These are phyloP conservation scores for Malurus melanocephalus DNA, from an alignment of 2,113 vertebrate species.

Conservation along the genomic window DNA sequence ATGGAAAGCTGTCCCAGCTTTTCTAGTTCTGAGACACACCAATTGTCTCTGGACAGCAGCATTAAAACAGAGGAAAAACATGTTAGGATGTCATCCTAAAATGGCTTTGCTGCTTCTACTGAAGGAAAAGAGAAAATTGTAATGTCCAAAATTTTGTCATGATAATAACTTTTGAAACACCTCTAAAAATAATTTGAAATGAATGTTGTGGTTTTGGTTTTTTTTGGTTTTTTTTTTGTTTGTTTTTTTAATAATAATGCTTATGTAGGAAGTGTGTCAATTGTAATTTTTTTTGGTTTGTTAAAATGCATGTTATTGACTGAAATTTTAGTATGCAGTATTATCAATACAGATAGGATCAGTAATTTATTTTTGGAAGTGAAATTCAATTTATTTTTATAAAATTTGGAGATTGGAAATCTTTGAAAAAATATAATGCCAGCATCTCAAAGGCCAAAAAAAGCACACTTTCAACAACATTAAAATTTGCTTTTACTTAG, in stretches of 20 bases:
- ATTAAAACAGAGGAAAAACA: neutral
- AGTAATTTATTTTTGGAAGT: neutral
- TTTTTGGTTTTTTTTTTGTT: no score
- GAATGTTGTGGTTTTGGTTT: neutral
- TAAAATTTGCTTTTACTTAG: slow-evolving; percentile 17
- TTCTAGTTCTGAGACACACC: neutral
- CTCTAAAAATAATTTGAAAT: neutral
- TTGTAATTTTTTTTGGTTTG: neutral
- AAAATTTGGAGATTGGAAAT: neutral
- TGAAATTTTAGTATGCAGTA: neutral
- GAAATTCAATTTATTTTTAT: neutral
- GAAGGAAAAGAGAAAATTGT: neutral
- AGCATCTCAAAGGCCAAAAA: neutral
- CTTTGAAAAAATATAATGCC: neutral
- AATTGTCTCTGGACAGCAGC: neutral
- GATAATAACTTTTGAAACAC: neutral
- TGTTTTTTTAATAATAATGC: neutral
- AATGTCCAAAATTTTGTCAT: neutral
- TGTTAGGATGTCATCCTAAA: neutral
- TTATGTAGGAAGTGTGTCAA: neutral
- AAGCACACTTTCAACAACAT: neutral
- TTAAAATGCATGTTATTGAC: neutral
- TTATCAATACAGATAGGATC: neutral
- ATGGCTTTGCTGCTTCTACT: neutral
- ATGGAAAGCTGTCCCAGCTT: neutral